These are phyloP conservation scores for Sebastes reedi DNA, from an alignment of 2,797 vertebrate genomes.

Conservation along the genomic window DNA sequence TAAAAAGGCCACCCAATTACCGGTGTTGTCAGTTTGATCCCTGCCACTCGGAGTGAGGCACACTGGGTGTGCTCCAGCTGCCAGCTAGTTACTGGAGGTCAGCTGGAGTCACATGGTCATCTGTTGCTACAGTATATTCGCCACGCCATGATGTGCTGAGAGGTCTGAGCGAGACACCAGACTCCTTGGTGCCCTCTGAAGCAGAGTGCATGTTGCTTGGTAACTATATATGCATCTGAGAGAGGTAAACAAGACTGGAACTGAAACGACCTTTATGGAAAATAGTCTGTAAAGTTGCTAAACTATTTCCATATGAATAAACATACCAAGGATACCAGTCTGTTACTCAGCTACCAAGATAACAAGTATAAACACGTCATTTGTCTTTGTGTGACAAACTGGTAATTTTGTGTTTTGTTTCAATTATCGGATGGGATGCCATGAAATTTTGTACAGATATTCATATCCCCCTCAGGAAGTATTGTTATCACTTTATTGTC, in stretches of 20 bases:
- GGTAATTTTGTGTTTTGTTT: background rate
- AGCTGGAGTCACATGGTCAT: constrained; percentile 40
- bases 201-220: constrained; percentile 20
- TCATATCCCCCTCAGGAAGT: background rate
- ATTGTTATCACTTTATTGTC: background rate
- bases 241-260: background rate
- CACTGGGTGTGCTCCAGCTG: constrained; percentile 28
- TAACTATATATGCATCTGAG: constrained; percentile 15
- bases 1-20: constrained; percentile 54
- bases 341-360: constrained; percentile 38
- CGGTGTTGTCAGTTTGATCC: constrained; percentile 46
- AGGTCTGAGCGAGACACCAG: constrained; percentile 42
- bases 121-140: constrained; percentile 1
- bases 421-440: background rate
- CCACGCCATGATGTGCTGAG: background rate
- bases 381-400: background rate
- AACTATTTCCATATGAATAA: background rate
- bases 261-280: background rate
- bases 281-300: background rate
- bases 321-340: background rate
- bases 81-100: constrained; percentile 44
- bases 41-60: constrained; percentile 19
- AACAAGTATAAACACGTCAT: background rate
- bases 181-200: constrained; percentile 9
- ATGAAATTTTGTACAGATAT: no score